Evolutionary conservation across 2,888 invertebrate genomes (phyloP).

Genomic region (Ceriagrion tenellum): DNA sequence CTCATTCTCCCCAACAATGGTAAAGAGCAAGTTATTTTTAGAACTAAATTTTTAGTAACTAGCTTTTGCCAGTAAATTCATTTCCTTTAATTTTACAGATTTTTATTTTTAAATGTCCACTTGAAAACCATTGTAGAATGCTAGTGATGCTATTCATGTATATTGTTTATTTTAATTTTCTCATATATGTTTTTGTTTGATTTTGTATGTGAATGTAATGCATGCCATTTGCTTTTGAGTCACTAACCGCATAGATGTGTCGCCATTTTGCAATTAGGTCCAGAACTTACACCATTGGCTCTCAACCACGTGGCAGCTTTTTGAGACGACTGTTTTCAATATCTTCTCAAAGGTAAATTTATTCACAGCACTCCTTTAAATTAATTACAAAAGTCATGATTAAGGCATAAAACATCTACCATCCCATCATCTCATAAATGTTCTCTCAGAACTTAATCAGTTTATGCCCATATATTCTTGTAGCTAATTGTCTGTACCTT

Average conservation of each 20-base stretch:
- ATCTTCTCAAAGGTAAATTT: slow-evolving; percentile 69
- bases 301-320: slow-evolving; percentile 73
- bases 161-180: neutral
- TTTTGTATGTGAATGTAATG: neutral
- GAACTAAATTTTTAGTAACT: neutral
- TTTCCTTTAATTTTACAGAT: neutral
- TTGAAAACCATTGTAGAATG: neutral
- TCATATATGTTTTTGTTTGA: neutral
- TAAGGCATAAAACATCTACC: neutral
- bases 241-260: slow-evolving; percentile 50
- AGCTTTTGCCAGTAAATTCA: neutral
- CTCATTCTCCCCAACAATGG: neutral
- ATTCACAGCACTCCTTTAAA: neutral
- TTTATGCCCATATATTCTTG: neutral
- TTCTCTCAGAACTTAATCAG: neutral
- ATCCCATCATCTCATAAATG: neutral
- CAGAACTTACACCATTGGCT: slow-evolving; percentile 75
- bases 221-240: neutral
- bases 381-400: neutral
- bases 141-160: neutral
- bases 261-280: slow-evolving; percentile 72
- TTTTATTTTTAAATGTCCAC: neutral
- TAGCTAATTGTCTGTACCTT: neutral
- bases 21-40: neutral
- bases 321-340: slow-evolving; percentile 75